A percentile compares a stretch with the other conserved stretches of the same genome.
phyloP scores from a whole-genome alignment of 2,888 invertebrate species.

The Elmis aenea region DNA sequence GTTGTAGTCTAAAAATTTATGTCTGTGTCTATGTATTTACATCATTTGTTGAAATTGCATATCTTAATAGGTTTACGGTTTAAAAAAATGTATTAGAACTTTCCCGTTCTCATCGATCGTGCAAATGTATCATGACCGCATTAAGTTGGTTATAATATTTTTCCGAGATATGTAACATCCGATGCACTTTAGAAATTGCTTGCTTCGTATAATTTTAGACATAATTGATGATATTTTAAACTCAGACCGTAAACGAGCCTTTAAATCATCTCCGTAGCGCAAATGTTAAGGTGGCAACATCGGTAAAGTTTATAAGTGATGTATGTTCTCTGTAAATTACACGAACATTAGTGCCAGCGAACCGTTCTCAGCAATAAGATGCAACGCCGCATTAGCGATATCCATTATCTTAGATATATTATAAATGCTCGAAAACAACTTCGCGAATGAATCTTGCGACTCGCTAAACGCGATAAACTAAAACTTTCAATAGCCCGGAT shows the following conservation, averaged over 20 bases:
- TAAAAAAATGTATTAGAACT: no score
- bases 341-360: conserved; percentile 25
- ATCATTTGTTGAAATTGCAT: no score
- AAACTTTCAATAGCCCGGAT: conserved; percentile 34
- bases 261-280: conserved; percentile 31
- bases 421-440: conserved; percentile 33
- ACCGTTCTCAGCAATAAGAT: conserved; percentile 31
- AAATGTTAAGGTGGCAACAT: conserved; percentile 35
- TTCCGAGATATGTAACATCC: no score
- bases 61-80: no score
- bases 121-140: no score
- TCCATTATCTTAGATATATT: conserved; percentile 33
- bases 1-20: no score
- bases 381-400: conserved; percentile 32
- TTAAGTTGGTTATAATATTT: no score
- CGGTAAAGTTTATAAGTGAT: conserved; percentile 37
- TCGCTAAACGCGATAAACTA: conserved; percentile 26
- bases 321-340: conserved; percentile 39
- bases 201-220: conserved; percentile 24
- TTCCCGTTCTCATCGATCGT: no score
- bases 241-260: conserved; percentile 31
- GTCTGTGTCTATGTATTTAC: no score
- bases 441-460: conserved; percentile 26
- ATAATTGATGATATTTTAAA: conserved; percentile 35
- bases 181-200: conserved; percentile 15